Base-by-base conservation (phyloP, 2,888 invertebrate genomes). In the Tethea ocularis region DNA sequence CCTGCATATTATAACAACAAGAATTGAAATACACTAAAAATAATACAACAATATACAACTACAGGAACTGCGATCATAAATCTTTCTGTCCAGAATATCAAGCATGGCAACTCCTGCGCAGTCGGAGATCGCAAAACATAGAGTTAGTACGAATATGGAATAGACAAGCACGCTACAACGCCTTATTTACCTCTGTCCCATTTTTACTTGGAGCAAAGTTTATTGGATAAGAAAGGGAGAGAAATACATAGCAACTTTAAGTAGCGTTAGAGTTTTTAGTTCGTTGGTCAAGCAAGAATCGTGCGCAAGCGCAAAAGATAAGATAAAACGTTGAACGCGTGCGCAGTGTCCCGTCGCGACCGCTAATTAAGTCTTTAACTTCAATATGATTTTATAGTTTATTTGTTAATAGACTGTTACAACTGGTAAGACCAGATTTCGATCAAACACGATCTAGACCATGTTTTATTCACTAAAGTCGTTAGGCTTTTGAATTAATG, bases 331-430 rank as follows among this genome's bases (percentile, higher is more conserved):
- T 76, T 71, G 63, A 72, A 78, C 82, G 88, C 88, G 87, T 84
- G 87, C 85, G 80, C 87, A 67, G 79, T 77, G 83, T 83, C 91
- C 88, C 85, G 87, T 80, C 80, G 90, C 79, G 90, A 81, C 76
- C 86, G 78, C 91, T 93, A 93, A 93, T 93, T 93, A 92, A 92
- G 87, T 88, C 91, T 88, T 91, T 89, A 88, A 78, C 82, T 87
- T 82, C 77, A 80, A 78, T 83, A 83, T 78, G 82, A 84, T 83
- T 82, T 78, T 78, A 81, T 82, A 76, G 73, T 80, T 84, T 86
- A 86, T 86, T 85, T 83, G 83, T 79, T 86, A 82, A 84, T 84
- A 81, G 78, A 76, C 77, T 76, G 74, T 66, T 68, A 72, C 70
- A 74, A 69, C 57, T 59, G 33, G 67, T 69, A 62, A 62, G 53